Evolutionary conservation across 1,140 invertebrate genomes (phyloP), one percentile per base, ranked within the genome.

Genomic region (Nomia melanderi): DNA sequence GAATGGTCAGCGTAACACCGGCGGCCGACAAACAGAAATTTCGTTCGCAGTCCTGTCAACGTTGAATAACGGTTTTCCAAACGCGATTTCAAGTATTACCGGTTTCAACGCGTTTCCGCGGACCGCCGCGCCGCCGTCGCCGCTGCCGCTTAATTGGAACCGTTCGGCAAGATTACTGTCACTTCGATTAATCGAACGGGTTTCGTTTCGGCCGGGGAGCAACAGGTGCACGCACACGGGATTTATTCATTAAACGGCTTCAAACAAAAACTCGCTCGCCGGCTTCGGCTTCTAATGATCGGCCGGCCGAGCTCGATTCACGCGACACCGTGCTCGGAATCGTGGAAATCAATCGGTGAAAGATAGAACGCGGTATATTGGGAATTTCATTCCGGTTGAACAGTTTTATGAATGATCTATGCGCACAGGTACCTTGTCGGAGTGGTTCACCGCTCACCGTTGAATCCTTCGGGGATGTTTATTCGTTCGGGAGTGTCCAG

Each of bases 141-240:
- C 41, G 41, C 41, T 5, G 25, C 7, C 29, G 36, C 23, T 76
- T 76, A 60, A 71, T 71, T 25, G 59, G 33, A 14, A 62, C 23
- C 12, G 66, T 50, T 41, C 54, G 33, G 11, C 75, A 54, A 62
- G 75, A 70, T 77, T 77, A 77, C 75, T 54, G 66, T 77, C 75
- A 62, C 54, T 63, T 77, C 67, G 71, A 78, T 78, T 78, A 78
- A 74, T 78, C 63, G 72, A 33, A 79, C 72, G 39, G 63, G 41
- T 79, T 56, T 76, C 70, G 71, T 66, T 74, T 64, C 60, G 62
- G 47, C 14, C 41, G 33, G 5, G 27, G 27, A 63, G 77, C 77
- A 79, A 79, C 77, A 82, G 78, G 73, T 77, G 71, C 41, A 79
- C 9, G 27, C 56, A 25, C 17, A 12, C n/a, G 25, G 25, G 39